These are phyloP conservation scores for Phataginus tetradactyla DNA, from an alignment of 2,797 vertebrate species.

Conservation along the genomic window DNA sequence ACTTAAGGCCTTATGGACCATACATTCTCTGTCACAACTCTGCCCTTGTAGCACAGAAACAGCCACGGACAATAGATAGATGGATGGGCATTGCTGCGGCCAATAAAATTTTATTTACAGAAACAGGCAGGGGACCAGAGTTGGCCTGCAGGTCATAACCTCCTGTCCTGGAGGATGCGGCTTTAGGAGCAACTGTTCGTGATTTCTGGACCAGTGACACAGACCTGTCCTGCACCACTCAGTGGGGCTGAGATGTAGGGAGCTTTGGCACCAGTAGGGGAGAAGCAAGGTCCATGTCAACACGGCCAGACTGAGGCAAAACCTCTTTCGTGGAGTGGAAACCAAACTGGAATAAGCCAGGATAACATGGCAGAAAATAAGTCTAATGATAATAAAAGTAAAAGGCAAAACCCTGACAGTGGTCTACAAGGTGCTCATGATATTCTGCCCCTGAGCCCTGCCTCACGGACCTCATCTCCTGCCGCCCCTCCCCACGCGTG, in stretches of 20 bases:
- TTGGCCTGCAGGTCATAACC: background rate
- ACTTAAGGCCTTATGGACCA: background rate
- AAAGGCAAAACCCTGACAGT: background rate
- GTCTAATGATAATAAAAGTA: background rate
- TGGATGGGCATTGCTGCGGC: background rate
- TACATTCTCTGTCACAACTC: background rate
- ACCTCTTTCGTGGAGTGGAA: background rate
- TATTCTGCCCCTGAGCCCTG: no score
- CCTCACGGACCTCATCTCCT: background rate
- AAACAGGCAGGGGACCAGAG: background rate
- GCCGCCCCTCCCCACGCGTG: accelerated
- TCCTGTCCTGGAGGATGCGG: background rate
- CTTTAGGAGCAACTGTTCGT: background rate
- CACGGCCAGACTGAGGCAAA: background rate
- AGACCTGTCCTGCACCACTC: background rate
- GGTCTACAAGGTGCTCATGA: background rate
- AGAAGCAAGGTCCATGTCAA: background rate
- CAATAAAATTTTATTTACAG: background rate
- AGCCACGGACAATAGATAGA: background rate
- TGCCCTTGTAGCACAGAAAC: background rate
- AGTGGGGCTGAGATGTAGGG: background rate
- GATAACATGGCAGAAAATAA: background rate
- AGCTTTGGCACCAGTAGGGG: background rate
- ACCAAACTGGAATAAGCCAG: background rate
- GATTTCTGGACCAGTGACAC: background rate